phyloP scores from a whole-genome alignment of 92 coral and sea anemone genomes.

The Phenganax marumi region DNA sequence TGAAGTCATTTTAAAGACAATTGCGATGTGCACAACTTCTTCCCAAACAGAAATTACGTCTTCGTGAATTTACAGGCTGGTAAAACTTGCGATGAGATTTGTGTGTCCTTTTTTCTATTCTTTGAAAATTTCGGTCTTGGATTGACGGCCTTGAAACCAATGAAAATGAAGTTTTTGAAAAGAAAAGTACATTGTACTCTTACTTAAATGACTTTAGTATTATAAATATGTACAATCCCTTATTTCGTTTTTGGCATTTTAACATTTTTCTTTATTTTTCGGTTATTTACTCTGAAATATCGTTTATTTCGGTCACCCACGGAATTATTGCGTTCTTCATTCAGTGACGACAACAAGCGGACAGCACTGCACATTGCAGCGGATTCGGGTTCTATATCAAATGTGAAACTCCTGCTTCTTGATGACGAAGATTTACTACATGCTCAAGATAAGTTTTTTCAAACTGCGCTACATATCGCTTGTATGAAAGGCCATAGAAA shows the following conservation, averaged over 20 bases:
- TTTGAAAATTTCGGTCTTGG: too few relatives aligned
- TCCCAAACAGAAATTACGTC: neutral
- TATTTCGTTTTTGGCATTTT: too few relatives aligned
- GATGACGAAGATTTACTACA: constrained; percentile 21
- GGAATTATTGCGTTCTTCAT: too few relatives aligned
- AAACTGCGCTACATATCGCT: constrained; percentile 26
- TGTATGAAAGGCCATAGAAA: constrained; percentile 3
- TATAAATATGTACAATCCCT: too few relatives aligned
- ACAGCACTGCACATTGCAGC: constrained; percentile 26
- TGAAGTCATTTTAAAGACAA: neutral
- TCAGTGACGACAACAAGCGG: neutral
- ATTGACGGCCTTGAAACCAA: too few relatives aligned
- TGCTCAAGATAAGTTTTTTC: neutral
- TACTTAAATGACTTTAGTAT: too few relatives aligned
- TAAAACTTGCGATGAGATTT: neutral
- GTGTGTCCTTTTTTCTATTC: too few relatives aligned
- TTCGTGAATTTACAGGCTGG: neutral
- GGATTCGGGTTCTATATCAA: constrained; percentile 6
- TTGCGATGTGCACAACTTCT: neutral
- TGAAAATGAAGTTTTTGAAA: too few relatives aligned
- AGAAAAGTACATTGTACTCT: too few relatives aligned
- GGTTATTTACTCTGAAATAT: neutral
- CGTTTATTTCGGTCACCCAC: neutral
- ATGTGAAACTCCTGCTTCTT: constrained; percentile 15
- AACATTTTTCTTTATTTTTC: neutral